Evolutionary conservation across 1,140 invertebrate species (phyloP), one percentile per base, ranked within the genome.

Genomic region (Subanguina moxae): DNA sequence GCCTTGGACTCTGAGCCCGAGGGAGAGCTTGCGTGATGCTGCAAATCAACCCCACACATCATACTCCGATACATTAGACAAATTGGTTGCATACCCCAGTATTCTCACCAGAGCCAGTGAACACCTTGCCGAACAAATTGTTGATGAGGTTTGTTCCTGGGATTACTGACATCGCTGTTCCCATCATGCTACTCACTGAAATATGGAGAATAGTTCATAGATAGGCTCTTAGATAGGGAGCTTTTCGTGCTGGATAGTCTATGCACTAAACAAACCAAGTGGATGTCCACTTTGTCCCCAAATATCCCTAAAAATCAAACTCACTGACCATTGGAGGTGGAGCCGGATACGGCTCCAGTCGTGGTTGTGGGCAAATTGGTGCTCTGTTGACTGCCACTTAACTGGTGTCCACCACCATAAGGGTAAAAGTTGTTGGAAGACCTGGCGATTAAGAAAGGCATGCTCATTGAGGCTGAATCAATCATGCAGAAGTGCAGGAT

Each of bases 401-500:
- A 52, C n/a, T 52, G n/a, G 8, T 19, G 48, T 15, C 23, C n/a
- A 21, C n/a, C 48, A 5, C 48, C 48, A 42, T 46, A 42, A 27
- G 28, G 23, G 57, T 38, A 23, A 42, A 30, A 28, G 45, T 38
- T 19, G 30, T 32, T 42, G 43, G 25, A 30, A 23, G 27, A 32
- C 19, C 30, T n/a, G 7, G 23, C 30, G 5, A n/a, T 1, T 1
- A 45, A 25, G n/a, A 73, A 57, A 15, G 71, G 52, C 45, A 68
- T 61, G 19, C 32, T 59, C 13, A 46, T 27, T n/a, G 71, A 19
- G 13, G 28, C 15, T 21, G 73, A 87, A 82, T 93, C 90, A 70
- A 93, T 83, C 17, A 93, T 84, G 75, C 90, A 92, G 83, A 90
- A 92, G 83, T 93, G 91, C 74, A 90, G 88, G 7, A 93, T 83